Percentiles rank a stretch among this genome's conserved stretches.
These are phyloP conservation scores for Papilio xuthus DNA, from an alignment of 1,140 invertebrate genomes.

Conservation along the genomic window DNA sequence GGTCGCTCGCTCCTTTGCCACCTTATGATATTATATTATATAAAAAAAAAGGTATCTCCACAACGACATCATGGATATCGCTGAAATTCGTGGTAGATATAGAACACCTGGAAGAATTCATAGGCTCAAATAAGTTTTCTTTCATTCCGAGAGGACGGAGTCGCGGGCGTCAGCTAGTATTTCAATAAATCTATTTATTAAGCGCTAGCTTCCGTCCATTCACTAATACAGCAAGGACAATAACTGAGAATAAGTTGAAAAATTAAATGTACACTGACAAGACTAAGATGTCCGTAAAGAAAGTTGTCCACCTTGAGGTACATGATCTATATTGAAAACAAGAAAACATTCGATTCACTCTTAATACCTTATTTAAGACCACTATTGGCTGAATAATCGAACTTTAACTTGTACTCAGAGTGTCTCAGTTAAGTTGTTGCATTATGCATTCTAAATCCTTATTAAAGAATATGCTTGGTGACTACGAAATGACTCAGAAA, in stretches of 20 bases:
- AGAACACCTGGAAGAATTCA: too few relatives aligned
- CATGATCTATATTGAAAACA: background rate
- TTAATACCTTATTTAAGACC: background rate
- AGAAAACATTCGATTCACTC: background rate
- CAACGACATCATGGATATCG: too few relatives aligned
- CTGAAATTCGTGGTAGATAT: too few relatives aligned
- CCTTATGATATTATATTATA: too few relatives aligned
- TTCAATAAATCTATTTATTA: slow-evolving; percentile 8
- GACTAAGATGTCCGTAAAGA: slow-evolving; percentile 27
- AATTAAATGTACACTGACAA: slow-evolving; percentile 12
- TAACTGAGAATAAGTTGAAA: slow-evolving; percentile 23
- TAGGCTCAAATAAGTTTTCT: too few relatives aligned
- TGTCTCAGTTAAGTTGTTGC: background rate
- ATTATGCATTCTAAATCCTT: background rate
- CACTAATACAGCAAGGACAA: slow-evolving; percentile 31
- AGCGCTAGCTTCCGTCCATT: slow-evolving; percentile 24
- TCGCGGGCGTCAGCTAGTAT: too few relatives aligned
- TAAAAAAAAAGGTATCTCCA: too few relatives aligned
- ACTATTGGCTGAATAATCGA: background rate
- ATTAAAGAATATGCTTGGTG: background rate
- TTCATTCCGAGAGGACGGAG: too few relatives aligned
- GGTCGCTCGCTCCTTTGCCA: too few relatives aligned
- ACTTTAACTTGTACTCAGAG: too few relatives aligned
- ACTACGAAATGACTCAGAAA: too few relatives aligned
- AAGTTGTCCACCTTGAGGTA: slow-evolving; percentile 32